Evolutionary conservation across 2,113 vertebrate genomes (phyloP).

Genomic region (Corythornis cristatus): DNA sequence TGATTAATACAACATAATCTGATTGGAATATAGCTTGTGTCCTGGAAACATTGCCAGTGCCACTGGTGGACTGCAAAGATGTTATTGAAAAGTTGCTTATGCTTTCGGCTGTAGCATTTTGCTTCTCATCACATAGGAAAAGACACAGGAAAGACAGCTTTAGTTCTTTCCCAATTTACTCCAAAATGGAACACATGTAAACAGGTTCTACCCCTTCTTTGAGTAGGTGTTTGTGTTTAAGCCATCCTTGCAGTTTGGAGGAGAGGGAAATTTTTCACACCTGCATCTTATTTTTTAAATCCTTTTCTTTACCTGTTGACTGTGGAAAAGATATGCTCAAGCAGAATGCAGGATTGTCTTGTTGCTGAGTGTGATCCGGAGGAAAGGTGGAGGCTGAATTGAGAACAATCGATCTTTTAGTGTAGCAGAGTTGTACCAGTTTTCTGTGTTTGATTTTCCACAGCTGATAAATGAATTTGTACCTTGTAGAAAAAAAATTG

Average conservation of each 20-base stretch:
- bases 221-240: background rate
- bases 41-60: background rate
- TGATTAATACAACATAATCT: constrained; percentile 13
- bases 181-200: background rate
- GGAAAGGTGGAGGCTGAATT: background rate
- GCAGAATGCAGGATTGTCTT: background rate
- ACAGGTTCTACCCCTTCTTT: constrained; percentile 21
- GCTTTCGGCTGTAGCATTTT: background rate
- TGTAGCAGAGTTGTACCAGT: background rate
- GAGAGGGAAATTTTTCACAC: background rate
- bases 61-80: background rate
- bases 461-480: background rate
- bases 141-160: background rate
- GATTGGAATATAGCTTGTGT: background rate
- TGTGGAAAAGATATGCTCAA: background rate
- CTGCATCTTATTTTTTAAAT: background rate
- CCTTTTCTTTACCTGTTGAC: background rate
- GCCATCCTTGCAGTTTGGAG: background rate
- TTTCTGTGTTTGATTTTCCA: background rate
- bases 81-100: constrained; percentile 21
- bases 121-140: background rate
- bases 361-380: background rate
- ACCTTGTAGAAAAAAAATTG: background rate
- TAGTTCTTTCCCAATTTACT: background rate
- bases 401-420: background rate